Base-by-base conservation (phyloP, 2,888 invertebrate species). In the Macrostomum cliftonense region DNA sequence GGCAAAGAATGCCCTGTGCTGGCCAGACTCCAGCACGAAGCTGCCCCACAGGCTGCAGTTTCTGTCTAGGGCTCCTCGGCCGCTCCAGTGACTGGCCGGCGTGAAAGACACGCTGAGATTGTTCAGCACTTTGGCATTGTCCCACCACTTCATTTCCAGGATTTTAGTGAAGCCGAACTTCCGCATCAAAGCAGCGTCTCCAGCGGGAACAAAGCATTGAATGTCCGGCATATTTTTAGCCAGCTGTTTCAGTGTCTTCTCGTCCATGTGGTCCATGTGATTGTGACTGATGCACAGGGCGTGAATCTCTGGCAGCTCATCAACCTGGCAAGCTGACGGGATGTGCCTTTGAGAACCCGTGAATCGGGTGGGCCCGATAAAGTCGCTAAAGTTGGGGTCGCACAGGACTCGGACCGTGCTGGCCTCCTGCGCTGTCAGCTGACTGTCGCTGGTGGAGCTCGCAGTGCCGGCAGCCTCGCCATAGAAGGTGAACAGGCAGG, bases 1-100 rank as follows among this genome's bases (percentile, higher is more conserved):
- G 46, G 71, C 68, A 59, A 74, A 75, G 58, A 64, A 74, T 56
- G 74, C 72, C 42, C 62, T 61, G 45, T 67, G 61, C 4, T 55
- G 58, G 4, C 67, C 64, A 12, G 73, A 71, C 28, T 69, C 59
- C 1, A 75, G 60, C 17, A 66, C 65, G 72, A 73, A 75, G 54
- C 75, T 71, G 37, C 71, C 64, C 75, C 75, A 75, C 12, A 75
- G 59, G 1, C 64, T 60, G 70, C 71, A 28, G 54, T 71, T 71
- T 36, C 60, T 58, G 58, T 75, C 74, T 14, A 57, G 58, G 1
- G 62, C 47, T 1, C 59, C 58, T n/a, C 75, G 58, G 45, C 62
- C 63, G 43, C 70, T 68, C 74, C 75, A 75, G 58, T 75, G 75
- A 53, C 75, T 74, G 21, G 71, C 65, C 0, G 75, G 54, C 39